A percentile compares a stretch with the other conserved stretches of the same genome.
These are phyloP conservation scores for Chelon labrosus DNA, from an alignment of 2,797 vertebrate genomes.

Conservation along the genomic window DNA sequence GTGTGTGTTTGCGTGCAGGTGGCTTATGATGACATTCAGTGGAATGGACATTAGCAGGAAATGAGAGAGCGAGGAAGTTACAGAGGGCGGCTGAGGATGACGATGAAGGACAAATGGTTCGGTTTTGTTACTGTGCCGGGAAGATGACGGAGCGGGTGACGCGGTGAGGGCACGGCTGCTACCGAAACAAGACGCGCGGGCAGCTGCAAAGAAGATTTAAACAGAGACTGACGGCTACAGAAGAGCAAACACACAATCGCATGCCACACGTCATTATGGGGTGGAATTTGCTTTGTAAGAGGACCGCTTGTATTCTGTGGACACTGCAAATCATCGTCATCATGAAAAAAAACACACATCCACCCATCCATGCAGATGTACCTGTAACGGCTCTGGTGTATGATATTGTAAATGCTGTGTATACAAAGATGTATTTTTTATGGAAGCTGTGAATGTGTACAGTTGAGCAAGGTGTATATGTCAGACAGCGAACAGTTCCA, in stretches of 20 bases:
- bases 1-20: slow-evolving; percentile 69
- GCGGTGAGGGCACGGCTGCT: background rate
- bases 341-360: slow-evolving; percentile 1
- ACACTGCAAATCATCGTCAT: slow-evolving; percentile 48
- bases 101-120: slow-evolving; percentile 40
- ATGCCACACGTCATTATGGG: slow-evolving; percentile 28
- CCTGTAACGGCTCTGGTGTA: slow-evolving; percentile 78
- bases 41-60: slow-evolving; percentile 80
- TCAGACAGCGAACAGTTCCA: slow-evolving; percentile 73
- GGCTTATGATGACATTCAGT: slow-evolving; percentile 84
- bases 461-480: slow-evolving; percentile 81
- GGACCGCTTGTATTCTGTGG: slow-evolving; percentile 57
- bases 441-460: slow-evolving; percentile 86
- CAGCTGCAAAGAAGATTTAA: slow-evolving; percentile 41
- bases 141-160: background rate
- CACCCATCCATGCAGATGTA: slow-evolving; percentile 53
- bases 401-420: slow-evolving; percentile 86
- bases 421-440: slow-evolving; percentile 89
- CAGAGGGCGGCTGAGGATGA: slow-evolving; percentile 51
- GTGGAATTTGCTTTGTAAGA: slow-evolving; percentile 38
- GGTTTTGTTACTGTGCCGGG: slow-evolving; percentile 29
- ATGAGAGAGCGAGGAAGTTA: slow-evolving; percentile 28
- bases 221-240: slow-evolving; percentile 47
- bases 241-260: slow-evolving; percentile 28
- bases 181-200: slow-evolving; percentile 25